Conservation (phyloP, 2,888 invertebrate species). For the Noctua janthina region DNA sequence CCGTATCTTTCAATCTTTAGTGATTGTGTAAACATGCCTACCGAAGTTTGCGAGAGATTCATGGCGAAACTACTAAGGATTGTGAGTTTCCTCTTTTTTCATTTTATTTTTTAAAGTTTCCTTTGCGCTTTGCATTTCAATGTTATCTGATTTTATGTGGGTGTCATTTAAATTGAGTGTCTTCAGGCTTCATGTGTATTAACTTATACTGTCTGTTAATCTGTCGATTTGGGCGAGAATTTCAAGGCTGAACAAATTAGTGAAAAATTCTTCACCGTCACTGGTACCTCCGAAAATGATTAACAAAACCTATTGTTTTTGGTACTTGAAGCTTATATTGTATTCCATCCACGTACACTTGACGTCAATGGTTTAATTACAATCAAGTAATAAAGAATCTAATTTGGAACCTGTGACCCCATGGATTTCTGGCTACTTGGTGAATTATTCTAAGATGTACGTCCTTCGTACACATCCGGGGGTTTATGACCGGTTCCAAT, state of each 20-base stretch:
- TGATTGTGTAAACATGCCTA: conserved; percentile 76
- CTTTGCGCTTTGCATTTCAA: conserved; percentile 13
- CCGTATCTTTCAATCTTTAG: conserved; percentile 53
- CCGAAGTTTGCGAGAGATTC: conserved; percentile 79
- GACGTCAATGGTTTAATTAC: conserved; percentile 62
- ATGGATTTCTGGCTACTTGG: conserved; percentile 38
- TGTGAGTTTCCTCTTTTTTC: conserved; percentile 73
- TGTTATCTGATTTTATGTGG: conserved; percentile 30
- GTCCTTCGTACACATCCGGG: conserved; percentile 20
- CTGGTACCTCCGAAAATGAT: conserved; percentile 26
- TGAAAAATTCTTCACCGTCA: conserved; percentile 37
- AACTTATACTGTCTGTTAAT: conserved; percentile 35
- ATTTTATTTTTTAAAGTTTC: conserved; percentile 6
- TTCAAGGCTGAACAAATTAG: conserved; percentile 21
- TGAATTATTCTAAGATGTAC: conserved; percentile 39
- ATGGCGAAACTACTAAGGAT: conserved; percentile 74
- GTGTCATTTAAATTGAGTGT: conserved; percentile 45
- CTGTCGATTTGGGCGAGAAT: conserved; percentile 30
- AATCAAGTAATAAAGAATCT: conserved; percentile 56
- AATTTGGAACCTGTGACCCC: conserved; percentile 50
- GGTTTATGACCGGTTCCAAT: conserved; percentile 38
- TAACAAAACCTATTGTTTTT: conserved; percentile 47
- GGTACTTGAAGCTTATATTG: conserved; percentile 29
- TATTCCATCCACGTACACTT: conserved; percentile 55
- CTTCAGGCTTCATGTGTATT: conserved; percentile 28